Evolutionary conservation across 2,888 invertebrate genomes (phyloP).

Genomic region (Bugulina stolonifera): DNA sequence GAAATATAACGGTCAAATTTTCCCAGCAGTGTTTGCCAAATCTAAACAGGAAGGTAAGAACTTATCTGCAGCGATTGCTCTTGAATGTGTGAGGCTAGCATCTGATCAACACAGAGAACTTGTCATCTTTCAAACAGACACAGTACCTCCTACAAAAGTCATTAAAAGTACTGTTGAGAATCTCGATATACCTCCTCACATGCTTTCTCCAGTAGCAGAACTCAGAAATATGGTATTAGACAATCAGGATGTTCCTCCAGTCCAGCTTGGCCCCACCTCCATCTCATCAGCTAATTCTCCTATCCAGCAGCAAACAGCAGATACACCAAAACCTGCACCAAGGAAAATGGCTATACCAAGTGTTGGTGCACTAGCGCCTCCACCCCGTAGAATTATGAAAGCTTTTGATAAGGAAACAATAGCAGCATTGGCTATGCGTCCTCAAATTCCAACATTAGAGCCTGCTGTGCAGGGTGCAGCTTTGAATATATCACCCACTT

Average conservation of each 20-base stretch:
- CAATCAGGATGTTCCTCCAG: not conserved
- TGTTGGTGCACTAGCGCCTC: not conserved
- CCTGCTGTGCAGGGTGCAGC: not conserved
- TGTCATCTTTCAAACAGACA: not conserved
- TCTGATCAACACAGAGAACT: not conserved
- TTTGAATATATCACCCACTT: not conserved
- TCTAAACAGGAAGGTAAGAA: constrained; percentile 9
- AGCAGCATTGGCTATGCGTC: not conserved
- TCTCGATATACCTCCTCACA: not conserved
- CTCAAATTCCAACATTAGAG: not conserved
- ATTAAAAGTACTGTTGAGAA: not conserved
- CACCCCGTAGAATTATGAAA: not conserved
- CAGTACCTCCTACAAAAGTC: not conserved
- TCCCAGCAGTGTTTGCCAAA: constrained; percentile 7
- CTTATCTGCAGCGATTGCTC: not conserved
- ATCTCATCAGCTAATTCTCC: not conserved
- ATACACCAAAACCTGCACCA: not conserved
- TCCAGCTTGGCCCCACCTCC: not conserved
- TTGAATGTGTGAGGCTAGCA: not conserved
- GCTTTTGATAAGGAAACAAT: constrained; percentile 6
- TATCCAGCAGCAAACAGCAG: not conserved
- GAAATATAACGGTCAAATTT: not conserved
- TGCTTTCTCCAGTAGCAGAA: not conserved
- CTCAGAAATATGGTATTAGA: not conserved
- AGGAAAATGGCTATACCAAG: not conserved